phyloP scores from a whole-genome alignment of 1,140 invertebrate genomes.

The Atta colombica region DNA sequence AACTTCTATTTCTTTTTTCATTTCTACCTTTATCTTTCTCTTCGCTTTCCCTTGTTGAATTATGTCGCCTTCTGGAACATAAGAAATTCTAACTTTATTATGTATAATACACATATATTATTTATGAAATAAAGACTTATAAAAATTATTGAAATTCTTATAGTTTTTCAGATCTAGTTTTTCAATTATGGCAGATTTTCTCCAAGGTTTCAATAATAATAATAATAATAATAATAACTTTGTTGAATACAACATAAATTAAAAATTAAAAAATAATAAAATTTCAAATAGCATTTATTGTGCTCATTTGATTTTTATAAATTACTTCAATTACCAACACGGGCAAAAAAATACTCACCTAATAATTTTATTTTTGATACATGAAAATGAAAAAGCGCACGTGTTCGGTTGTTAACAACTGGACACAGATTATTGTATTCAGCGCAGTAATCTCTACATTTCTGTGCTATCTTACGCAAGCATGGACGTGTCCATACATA shows the following conservation, averaged over 20 bases:
- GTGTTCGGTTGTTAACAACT: no score
- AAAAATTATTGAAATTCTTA: neutral
- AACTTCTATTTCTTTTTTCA: neutral
- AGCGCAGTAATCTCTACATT: no score
- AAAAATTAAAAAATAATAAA: neutral
- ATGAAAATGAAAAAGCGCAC: no score
- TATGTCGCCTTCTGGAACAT: neutral
- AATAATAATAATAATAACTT: no score
- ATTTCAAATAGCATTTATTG: neutral
- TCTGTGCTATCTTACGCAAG: no score
- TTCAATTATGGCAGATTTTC: neutral
- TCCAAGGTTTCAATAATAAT: no score
- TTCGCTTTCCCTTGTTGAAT: neutral
- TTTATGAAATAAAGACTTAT: neutral
- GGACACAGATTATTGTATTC: no score
- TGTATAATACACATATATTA: neutral
- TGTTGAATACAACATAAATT: no score
- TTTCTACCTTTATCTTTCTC: neutral
- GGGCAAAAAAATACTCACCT: no score
- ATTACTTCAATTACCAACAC: no score
- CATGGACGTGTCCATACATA: no score
- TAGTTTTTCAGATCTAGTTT: neutral
- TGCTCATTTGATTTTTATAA: neutral
- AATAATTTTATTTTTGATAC: no score
- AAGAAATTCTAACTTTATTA: neutral